phyloP scores from a whole-genome alignment of 2,888 invertebrate species.

The Hydrotaea cyrtoneurina region DNA sequence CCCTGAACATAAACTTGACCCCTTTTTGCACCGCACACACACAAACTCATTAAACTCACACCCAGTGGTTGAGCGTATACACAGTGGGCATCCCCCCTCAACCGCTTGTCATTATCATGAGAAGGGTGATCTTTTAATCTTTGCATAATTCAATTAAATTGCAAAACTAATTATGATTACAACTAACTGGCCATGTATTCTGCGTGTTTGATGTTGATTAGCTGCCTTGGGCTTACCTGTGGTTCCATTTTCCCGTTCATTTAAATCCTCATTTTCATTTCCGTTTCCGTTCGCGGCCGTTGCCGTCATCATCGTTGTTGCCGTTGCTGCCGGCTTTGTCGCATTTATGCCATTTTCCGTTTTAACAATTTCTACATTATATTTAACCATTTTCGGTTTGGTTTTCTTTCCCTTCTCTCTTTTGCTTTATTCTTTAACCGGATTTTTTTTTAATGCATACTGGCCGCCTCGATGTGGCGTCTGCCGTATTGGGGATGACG shows the following conservation, averaged over 20 bases:
- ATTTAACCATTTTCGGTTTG: slow-evolving; percentile 72
- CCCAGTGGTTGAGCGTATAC: too few species aligned
- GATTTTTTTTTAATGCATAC: neutral
- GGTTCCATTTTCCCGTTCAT: slow-evolving; percentile 75
- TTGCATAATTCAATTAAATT: slow-evolving; percentile 14
- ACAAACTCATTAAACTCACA: neutral
- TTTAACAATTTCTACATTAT: slow-evolving; percentile 75
- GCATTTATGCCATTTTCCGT: slow-evolving; percentile 73
- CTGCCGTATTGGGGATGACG: neutral
- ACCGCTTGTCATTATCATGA: neutral
- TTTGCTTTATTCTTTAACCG: neutral
- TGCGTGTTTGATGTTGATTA: neutral
- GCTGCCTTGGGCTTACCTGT: slow-evolving; percentile 74
- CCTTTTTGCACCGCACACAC: neutral
- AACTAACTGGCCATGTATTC: neutral
- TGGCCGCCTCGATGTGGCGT: neutral
- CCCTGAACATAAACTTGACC: slow-evolving; percentile 46
- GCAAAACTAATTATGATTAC: neutral
- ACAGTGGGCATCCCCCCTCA: neutral
- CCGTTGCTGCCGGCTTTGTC: slow-evolving; percentile 70
- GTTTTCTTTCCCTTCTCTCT: neutral
- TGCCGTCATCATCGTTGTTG: slow-evolving; percentile 60
- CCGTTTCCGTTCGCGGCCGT: slow-evolving; percentile 29
- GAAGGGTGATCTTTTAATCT: neutral
- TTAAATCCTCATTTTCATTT: slow-evolving; percentile 67